phyloP scores from a whole-genome alignment of 2,113 vertebrate species.

The Siniperca knerii region DNA sequence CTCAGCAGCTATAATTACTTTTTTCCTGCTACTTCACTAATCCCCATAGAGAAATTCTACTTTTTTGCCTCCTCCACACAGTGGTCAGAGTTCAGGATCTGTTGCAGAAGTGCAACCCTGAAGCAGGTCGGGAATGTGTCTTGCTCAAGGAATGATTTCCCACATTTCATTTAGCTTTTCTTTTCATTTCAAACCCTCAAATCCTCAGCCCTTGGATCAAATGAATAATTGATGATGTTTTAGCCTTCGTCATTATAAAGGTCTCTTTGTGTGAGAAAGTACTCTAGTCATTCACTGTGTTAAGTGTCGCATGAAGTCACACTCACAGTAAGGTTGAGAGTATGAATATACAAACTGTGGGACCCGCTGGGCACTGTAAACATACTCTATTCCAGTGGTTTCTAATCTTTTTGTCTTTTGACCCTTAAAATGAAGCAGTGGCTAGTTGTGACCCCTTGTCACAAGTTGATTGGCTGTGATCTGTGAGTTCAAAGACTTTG shows the following conservation, averaged over 20 bases:
- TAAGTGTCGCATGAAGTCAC: not conserved
- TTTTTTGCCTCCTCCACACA: not conserved
- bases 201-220: constrained; percentile 1
- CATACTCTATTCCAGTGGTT: not conserved
- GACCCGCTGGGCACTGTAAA: not conserved
- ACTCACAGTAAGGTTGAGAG: not conserved
- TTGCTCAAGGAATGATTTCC: constrained; percentile 6
- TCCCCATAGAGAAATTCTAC: not conserved
- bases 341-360: not conserved
- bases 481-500: not conserved
- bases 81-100: constrained; percentile 14
- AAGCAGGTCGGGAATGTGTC: not conserved
- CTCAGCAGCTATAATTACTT: not conserved
- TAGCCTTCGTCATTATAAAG: not conserved
- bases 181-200: constrained; percentile 16
- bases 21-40: not conserved
- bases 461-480: not conserved
- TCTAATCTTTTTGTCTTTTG: too few species aligned
- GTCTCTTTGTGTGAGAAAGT: constrained; percentile 18
- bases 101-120: not conserved
- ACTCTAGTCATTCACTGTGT: constrained; percentile 4
- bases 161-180: not conserved
- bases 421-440: too few species aligned
- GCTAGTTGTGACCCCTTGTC: too few species aligned
- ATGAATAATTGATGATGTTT: constrained; percentile 22